Conservation (phyloP, 2,888 invertebrate genomes). For the Eueremaeus valkanovi region DNA sequence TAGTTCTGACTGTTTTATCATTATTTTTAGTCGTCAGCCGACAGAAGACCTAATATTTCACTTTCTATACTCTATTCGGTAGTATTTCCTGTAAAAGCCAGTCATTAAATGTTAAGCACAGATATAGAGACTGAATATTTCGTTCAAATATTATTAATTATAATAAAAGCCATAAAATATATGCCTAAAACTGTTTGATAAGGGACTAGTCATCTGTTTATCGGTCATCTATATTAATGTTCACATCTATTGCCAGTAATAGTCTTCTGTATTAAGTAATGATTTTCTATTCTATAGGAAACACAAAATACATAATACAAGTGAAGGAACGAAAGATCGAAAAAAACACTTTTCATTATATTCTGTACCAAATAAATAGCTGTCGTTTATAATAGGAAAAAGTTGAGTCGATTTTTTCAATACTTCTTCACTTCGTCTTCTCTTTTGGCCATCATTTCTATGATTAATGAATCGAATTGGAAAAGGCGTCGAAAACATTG, state of each 20-base stretch:
- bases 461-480: not conserved
- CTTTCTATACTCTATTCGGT: not conserved
- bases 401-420: no score
- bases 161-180: constrained; percentile 32
- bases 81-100: constrained; percentile 29
- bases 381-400: not conserved
- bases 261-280: not conserved
- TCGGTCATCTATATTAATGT: constrained; percentile 30
- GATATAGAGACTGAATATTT: not conserved
- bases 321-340: not conserved
- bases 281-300: constrained; percentile 7
- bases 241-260: not conserved
- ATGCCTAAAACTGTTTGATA: constrained; percentile 33
- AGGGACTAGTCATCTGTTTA: constrained; percentile 14
- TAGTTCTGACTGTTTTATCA: constrained; percentile 12
- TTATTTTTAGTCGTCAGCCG: constrained; percentile 1
- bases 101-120: constrained; percentile 16
- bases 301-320: not conserved
- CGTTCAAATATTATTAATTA: constrained; percentile 28
- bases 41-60: not conserved
- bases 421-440: no score
- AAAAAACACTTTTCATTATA: constrained; percentile 21
- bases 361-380: not conserved
- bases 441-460: not conserved
- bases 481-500: not conserved